Percentiles rank a stretch among this genome's conserved stretches.
These are phyloP conservation scores for Emydoidea blandingii DNA, from an alignment of 2,797 vertebrate species.

Conservation along the genomic window DNA sequence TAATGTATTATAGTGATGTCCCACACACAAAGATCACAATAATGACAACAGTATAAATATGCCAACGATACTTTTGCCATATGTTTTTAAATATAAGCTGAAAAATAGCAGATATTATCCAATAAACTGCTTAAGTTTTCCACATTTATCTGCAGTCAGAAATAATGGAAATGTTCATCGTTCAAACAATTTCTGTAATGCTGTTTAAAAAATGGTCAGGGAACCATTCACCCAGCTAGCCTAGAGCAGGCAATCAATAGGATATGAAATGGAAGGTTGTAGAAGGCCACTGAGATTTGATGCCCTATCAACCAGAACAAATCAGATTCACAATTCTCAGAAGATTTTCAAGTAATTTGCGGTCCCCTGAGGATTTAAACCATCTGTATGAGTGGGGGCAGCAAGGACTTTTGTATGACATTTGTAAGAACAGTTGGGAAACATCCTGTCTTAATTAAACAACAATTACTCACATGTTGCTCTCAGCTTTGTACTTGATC, in stretches of 20 bases:
- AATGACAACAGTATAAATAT: not conserved
- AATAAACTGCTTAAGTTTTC: not conserved
- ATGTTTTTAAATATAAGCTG: not conserved
- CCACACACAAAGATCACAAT: not conserved
- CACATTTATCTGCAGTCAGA: not conserved
- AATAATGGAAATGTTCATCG: not conserved
- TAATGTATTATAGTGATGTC: not conserved
- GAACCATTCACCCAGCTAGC: not conserved
- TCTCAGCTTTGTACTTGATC: not conserved
- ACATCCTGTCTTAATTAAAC: conserved; percentile 29
- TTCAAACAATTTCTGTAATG: not conserved
- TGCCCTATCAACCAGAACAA: conserved; percentile 13
- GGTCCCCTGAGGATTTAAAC: not conserved
- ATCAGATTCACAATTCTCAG: not conserved
- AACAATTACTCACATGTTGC: not conserved
- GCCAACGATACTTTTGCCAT: not conserved
- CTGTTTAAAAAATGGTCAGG: not conserved
- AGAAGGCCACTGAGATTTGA: not conserved
- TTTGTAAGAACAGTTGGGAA: conserved; percentile 9
- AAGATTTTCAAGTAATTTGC: not conserved
- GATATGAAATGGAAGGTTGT: not conserved
- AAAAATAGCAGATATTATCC: not conserved
- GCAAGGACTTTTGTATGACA: not conserved
- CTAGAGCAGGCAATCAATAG: not conserved
- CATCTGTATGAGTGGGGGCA: not conserved